Conservation (phyloP, 2,797 vertebrate genomes). For the Sarcophilus harrisii region DNA sequence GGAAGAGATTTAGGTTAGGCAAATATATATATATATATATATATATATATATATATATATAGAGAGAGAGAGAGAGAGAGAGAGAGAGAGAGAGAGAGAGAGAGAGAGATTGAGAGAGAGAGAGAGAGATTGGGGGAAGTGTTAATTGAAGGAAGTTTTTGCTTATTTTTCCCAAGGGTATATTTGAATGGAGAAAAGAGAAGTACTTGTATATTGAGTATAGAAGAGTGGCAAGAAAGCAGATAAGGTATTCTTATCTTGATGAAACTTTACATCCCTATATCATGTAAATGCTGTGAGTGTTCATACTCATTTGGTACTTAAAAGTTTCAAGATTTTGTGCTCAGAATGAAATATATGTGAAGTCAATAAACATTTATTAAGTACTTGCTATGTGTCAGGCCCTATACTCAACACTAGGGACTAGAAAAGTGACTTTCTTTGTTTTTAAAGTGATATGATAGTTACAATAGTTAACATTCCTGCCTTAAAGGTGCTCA, state of each 20-base stretch:
- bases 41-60: too few relatives aligned
- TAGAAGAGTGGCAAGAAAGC: background rate
- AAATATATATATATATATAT: background rate
- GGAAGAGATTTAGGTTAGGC: constrained; percentile 17
- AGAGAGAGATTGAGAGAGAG: too few relatives aligned
- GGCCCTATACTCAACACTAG: background rate
- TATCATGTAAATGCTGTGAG: constrained; percentile 16
- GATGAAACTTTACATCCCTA: background rate
- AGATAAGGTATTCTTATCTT: background rate
- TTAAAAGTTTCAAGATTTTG: constrained; percentile 21
- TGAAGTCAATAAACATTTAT: background rate
- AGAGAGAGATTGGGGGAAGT: background rate
- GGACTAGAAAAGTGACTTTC: background rate
- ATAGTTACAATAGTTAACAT: background rate
- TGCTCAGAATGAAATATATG: background rate
- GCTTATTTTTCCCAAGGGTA: background rate
- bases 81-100: too few relatives aligned
- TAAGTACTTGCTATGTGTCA: background rate
- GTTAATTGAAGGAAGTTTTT: background rate
- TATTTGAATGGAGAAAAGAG: constrained; percentile 14
- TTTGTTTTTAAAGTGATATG: background rate
- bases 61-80: too few relatives aligned
- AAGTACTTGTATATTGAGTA: background rate
- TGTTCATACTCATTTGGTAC: background rate
- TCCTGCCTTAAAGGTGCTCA: background rate